phyloP scores from a whole-genome alignment of 92 coral and sea anemone species.

The Montipora capitata region DNA sequence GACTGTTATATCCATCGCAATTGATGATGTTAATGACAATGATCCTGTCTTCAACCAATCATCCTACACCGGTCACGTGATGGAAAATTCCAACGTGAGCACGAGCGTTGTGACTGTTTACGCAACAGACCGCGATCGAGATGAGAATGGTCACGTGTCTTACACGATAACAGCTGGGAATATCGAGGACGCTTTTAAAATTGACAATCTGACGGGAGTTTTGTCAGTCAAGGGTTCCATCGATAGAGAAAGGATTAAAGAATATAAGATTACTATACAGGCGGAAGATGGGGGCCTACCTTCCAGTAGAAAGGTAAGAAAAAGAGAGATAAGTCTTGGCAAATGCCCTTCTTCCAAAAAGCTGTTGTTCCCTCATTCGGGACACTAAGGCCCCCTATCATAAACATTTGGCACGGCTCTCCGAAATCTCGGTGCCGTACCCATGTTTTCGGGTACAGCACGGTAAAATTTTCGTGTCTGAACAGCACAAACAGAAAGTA shows the following conservation, averaged over 20 bases:
- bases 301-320: conserved; percentile 83
- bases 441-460: no score
- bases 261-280: conserved; percentile 70
- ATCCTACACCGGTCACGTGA: conserved; percentile 67
- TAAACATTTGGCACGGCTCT: no score
- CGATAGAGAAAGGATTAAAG: conserved; percentile 71
- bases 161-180: conserved; percentile 89
- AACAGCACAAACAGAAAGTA: no score
- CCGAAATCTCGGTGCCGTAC: no score
- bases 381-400: no score
- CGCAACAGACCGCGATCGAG: conserved; percentile 88
- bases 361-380: no score
- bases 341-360: not conserved
- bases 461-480: no score
- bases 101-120: conserved; percentile 74
- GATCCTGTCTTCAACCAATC: conserved; percentile 90
- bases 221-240: conserved; percentile 62
- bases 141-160: conserved; percentile 81
- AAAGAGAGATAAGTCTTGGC: not conserved
- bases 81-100: conserved; percentile 72
- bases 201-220: conserved; percentile 74
- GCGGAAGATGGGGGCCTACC: conserved; percentile 89
- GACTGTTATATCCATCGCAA: conserved; percentile 64
- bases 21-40: conserved; percentile 92
- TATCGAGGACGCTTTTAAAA: conserved; percentile 56